Percentiles rank a stretch among this genome's conserved stretches.
These are phyloP conservation scores for Sorex maritimensis DNA, from an alignment of 2,797 vertebrate genomes.

Conservation along the genomic window DNA sequence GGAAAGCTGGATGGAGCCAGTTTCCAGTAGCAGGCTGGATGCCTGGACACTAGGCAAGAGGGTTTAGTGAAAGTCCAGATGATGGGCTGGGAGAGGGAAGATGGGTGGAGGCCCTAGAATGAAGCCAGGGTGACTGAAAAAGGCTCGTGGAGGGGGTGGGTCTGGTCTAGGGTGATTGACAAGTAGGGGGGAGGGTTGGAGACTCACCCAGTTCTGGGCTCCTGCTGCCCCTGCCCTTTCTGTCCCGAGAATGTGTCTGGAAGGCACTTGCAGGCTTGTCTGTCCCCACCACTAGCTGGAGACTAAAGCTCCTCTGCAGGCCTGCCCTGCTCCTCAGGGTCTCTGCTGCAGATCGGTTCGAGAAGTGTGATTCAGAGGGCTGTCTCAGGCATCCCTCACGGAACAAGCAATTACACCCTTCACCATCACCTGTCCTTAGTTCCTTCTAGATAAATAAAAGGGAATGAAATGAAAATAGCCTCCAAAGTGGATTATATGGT, in stretches of 20 bases:
- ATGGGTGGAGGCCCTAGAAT: background rate
- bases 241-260: background rate
- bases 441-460: constrained; percentile 35
- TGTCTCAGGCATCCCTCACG: background rate
- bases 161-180: too few relatives aligned
- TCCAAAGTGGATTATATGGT: background rate
- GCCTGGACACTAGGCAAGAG: background rate
- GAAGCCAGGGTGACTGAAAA: too few relatives aligned
- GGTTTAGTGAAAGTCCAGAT: background rate
- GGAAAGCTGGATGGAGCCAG: background rate
- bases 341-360: background rate
- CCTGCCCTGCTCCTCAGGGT: rapidly evolving
- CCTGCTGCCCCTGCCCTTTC: background rate
- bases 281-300: background rate
- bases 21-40: background rate
- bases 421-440: background rate
- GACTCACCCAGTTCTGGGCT: background rate
- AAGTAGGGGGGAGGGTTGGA: too few relatives aligned
- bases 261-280: background rate
- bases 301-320: rapidly evolving
- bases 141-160: too few relatives aligned
- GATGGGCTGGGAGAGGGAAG: background rate
- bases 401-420: background rate
- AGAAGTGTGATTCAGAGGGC: background rate
- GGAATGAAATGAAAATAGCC: background rate